phyloP scores from a whole-genome alignment of 2,888 invertebrate species.

The Oegoconia quadripuncta region DNA sequence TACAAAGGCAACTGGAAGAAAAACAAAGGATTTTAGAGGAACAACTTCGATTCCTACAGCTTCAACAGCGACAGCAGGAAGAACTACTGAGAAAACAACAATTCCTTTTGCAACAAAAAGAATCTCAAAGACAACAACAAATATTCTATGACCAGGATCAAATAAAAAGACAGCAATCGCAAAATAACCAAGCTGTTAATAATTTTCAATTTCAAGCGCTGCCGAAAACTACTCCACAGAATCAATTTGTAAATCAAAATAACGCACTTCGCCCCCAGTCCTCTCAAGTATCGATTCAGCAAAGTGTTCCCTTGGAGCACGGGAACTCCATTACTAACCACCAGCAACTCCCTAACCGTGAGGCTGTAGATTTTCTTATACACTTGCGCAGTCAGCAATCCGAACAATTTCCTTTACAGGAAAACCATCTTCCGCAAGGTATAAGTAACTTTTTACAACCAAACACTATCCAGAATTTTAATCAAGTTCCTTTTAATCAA shows the following conservation, averaged over 20 bases:
- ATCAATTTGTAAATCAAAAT: constrained; percentile 44
- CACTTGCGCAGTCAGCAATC: constrained; percentile 66
- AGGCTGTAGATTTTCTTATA: constrained; percentile 75
- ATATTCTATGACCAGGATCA: constrained; percentile 42
- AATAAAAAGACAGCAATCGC: constrained; percentile 47
- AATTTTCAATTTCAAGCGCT: constrained; percentile 44
- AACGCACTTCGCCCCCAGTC: constrained; percentile 41
- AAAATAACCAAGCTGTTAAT: constrained; percentile 47
- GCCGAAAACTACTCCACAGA: constrained; percentile 50
- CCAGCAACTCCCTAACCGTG: constrained; percentile 79
- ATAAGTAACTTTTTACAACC: constrained; percentile 62
- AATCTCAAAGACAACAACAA: constrained; percentile 58
- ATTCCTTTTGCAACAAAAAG: constrained; percentile 72
- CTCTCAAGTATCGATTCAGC: constrained; percentile 68
- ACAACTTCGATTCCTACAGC: constrained; percentile 82
- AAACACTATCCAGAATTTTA: constrained; percentile 41
- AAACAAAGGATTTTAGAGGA: constrained; percentile 85
- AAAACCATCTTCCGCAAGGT: constrained; percentile 70
- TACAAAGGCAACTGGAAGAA: constrained; percentile 78
- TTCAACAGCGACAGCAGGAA: constrained; percentile 85
- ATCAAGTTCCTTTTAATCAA: constrained; percentile 55
- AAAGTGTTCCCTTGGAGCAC: constrained; percentile 63
- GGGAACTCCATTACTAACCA: constrained; percentile 58
- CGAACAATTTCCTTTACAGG: constrained; percentile 67
- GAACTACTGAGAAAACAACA: constrained; percentile 83